Evolutionary conservation across 2,113 vertebrate species (phyloP), one percentile per base, ranked within the genome.

Genomic region (Halichoerus grypus): DNA sequence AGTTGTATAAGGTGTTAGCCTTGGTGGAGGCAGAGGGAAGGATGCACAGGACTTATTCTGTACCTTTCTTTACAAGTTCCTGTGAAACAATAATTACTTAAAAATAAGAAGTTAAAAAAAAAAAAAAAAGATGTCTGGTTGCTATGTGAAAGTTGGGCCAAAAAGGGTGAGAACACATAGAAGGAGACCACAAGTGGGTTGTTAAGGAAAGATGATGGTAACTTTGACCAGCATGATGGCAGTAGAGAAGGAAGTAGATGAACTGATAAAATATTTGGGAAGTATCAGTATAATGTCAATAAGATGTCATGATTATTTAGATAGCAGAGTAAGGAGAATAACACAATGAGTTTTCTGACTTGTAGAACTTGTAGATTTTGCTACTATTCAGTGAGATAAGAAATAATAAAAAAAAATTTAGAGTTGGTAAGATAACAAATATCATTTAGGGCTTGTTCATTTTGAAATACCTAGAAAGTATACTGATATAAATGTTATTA

Each of bases 391-490:
- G 11, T 71, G 33, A 79, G 51, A 95, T n/a, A 91, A 21, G 19
- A 91, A 85, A 69, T 39, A 55, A 39, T 91, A 69, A 10, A 76
- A 84, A 95, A 26, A 14, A 24, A 49, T 57, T 49, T 67, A 55
- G 11, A 28, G 14, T 39, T 57, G 49, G 11, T 42, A 82, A 69
- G 13, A 88, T 53, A 59, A 84, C 7, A 42, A 53, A 19, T 21
- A 65, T 12, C 24, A 65, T n/a, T 80, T 57, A 19, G 33, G 9
- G 6, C 28, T 42, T 16, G 5, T 76, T 77, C 2, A 83, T 51
- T 93, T 89, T 69, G 33, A 88, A 82, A 55, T 49, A 93, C 36
- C 51, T 74, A 83, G 57, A 57, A 76, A 88, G 57, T 57, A 76
- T 36, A 55, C 24, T 24, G 57, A 87, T 39, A 1, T 33, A 49